A percentile compares a stretch with the other conserved stretches of the same genome.
These are phyloP conservation scores for Rhabdomys pumilio DNA, from an alignment of 2,797 vertebrate genomes.

Conservation along the genomic window DNA sequence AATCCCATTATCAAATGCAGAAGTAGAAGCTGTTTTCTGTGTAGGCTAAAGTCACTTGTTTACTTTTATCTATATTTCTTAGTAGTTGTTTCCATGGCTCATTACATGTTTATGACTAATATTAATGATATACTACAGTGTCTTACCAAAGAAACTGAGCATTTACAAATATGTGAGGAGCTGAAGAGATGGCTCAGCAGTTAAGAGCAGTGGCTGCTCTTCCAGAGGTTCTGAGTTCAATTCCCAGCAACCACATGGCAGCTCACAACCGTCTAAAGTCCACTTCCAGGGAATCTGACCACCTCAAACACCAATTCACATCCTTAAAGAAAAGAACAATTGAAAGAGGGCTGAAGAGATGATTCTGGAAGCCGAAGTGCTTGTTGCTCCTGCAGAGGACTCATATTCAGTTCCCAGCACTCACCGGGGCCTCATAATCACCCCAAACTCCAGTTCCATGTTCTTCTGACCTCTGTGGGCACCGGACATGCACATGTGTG, in stretches of 20 bases:
- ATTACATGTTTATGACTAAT: constrained; percentile 57
- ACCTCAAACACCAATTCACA: too few relatives aligned
- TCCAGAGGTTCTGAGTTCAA: not conserved
- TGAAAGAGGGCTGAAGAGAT: too few relatives aligned
- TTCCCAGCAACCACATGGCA: not conserved
- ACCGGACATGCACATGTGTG: not conserved
- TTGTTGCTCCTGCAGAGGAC: not conserved
- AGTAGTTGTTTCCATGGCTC: constrained; percentile 43
- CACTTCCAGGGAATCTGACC: not conserved
- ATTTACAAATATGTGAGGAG: too few relatives aligned
- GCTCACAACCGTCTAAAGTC: not conserved
- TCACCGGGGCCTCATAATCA: not conserved
- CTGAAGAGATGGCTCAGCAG: not conserved
- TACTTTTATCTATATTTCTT: constrained; percentile 54
- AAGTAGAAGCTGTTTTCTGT: not conserved
- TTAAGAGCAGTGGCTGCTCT: not conserved
- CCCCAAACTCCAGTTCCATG: not conserved
- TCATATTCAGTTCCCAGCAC: not conserved
- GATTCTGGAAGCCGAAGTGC: not conserved
- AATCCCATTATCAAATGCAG: not conserved
- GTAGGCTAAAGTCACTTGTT: not conserved
- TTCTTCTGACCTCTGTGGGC: not conserved
- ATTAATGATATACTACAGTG: not conserved
- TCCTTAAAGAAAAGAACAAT: not conserved
- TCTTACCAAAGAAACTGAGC: not conserved